A percentile compares a stretch with the other conserved stretches of the same genome.
Evolutionary conservation across 2,113 vertebrate species (phyloP).

Genomic region (Microtus oregoni): DNA sequence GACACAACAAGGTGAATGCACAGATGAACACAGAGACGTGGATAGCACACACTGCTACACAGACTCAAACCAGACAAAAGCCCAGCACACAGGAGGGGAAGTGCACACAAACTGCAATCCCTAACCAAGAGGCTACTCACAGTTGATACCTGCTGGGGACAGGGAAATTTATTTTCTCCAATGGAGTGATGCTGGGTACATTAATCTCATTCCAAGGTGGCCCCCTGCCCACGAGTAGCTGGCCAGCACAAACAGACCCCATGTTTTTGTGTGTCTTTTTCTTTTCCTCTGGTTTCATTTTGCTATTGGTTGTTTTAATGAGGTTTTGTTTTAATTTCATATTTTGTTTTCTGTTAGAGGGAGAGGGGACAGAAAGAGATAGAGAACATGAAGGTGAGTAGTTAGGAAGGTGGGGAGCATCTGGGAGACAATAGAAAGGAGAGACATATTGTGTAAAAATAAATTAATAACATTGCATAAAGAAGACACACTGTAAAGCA

Average conservation of each 20-base stretch:
- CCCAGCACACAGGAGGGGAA: not conserved
- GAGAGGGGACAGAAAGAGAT: not conserved
- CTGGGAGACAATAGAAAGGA: not conserved
- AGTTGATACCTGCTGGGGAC: not conserved
- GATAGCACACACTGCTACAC: not conserved
- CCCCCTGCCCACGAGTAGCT: not conserved
- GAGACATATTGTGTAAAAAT: not conserved
- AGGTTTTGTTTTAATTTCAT: not conserved
- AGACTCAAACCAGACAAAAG: not conserved
- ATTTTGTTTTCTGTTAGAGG: not conserved
- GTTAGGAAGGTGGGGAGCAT: not conserved
- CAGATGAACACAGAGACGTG: not conserved
- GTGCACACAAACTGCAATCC: not conserved
- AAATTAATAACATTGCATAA: not conserved
- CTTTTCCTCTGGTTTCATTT: not conserved
- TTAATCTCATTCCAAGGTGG: not conserved
- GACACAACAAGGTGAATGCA: not conserved
- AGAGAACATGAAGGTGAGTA: not conserved
- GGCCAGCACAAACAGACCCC: not conserved
- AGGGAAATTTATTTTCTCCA: too few relatives aligned
- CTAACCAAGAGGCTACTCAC: not conserved
- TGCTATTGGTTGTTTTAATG: not conserved
- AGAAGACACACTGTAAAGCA: not conserved
- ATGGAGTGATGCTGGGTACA: too few relatives aligned
- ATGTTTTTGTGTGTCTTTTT: not conserved